A percentile compares a stretch with the other conserved stretches of the same genome.
These are phyloP conservation scores for Arnoldichthys spilopterus DNA, from an alignment of 2,797 vertebrate species.

Conservation along the genomic window DNA sequence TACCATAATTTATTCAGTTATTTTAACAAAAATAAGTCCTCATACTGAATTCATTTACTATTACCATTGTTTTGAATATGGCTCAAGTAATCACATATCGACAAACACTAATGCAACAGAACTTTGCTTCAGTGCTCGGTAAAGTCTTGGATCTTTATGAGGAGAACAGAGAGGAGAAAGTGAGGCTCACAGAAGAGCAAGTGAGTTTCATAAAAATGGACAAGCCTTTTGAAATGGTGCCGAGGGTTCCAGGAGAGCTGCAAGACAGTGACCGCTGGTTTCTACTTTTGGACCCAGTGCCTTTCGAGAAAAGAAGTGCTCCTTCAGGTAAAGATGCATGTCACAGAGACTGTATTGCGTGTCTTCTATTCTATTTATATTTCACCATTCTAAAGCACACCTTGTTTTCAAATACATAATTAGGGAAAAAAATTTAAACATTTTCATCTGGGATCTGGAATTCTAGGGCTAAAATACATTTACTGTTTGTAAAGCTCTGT, in stretches of 20 bases:
- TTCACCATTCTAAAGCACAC: no score
- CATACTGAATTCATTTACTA: no score
- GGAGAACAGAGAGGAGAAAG: constrained; percentile 36
- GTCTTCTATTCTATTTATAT: background rate
- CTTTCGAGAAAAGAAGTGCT: constrained; percentile 18
- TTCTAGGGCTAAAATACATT: no score
- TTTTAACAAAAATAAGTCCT: no score
- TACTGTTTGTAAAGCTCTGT: no score
- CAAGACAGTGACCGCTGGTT: constrained; percentile 38
- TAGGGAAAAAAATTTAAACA: no score
- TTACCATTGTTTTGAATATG: no score
- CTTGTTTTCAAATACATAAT: no score
- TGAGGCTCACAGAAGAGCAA: background rate
- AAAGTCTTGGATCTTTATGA: background rate
- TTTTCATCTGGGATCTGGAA: no score
- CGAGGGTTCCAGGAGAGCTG: constrained; percentile 5
- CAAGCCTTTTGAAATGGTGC: constrained; percentile 2
- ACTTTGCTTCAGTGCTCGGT: background rate
- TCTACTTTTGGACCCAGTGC: constrained; percentile 30
- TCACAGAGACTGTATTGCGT: background rate
- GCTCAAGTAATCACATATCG: no score
- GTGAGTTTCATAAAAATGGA: background rate
- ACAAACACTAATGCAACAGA: no score
- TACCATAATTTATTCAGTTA: no score
- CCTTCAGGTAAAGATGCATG: constrained; percentile 1